phyloP scores from a whole-genome alignment of 2,888 invertebrate species.

The Brachypalpus laphriformis region DNA sequence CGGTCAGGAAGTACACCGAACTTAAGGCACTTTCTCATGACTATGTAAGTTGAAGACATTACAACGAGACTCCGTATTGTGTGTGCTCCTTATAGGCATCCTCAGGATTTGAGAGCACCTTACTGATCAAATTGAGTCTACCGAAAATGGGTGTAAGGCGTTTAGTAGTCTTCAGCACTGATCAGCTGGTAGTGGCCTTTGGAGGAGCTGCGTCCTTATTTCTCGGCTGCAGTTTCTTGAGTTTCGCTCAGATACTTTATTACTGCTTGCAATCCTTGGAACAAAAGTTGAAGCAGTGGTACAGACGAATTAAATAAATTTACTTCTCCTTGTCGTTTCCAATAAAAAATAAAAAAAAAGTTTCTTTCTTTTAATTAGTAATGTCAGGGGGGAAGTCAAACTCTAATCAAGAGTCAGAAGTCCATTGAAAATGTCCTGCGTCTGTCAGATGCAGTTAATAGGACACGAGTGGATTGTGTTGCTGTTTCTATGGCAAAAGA shows the following conservation, averaged over 20 bases:
- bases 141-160: slow-evolving; percentile 79
- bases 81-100: slow-evolving; percentile 74
- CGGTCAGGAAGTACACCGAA: slow-evolving; percentile 76
- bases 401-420: slow-evolving; percentile 18
- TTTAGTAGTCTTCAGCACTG: slow-evolving; percentile 80
- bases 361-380: slow-evolving; percentile 25
- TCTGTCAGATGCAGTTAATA: slow-evolving; percentile 54
- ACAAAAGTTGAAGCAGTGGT: slow-evolving; percentile 17
- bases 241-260: slow-evolving; percentile 74
- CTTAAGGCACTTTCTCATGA: slow-evolving; percentile 75
- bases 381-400: background rate
- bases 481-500: slow-evolving; percentile 38
- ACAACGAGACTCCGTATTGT: background rate
- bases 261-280: slow-evolving; percentile 44
- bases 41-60: slow-evolving; percentile 75
- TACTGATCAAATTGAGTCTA: slow-evolving; percentile 67
- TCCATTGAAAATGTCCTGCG: slow-evolving; percentile 38
- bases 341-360: slow-evolving; percentile 8
- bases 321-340: background rate
- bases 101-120: slow-evolving; percentile 76
- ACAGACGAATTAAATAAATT: slow-evolving; percentile 38
- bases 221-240: slow-evolving; percentile 81
- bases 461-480: slow-evolving; percentile 31
- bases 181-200: slow-evolving; percentile 81
- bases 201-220: slow-evolving; percentile 82